Conservation (phyloP, 2,113 vertebrate species). For the Menidia beryllina region DNA sequence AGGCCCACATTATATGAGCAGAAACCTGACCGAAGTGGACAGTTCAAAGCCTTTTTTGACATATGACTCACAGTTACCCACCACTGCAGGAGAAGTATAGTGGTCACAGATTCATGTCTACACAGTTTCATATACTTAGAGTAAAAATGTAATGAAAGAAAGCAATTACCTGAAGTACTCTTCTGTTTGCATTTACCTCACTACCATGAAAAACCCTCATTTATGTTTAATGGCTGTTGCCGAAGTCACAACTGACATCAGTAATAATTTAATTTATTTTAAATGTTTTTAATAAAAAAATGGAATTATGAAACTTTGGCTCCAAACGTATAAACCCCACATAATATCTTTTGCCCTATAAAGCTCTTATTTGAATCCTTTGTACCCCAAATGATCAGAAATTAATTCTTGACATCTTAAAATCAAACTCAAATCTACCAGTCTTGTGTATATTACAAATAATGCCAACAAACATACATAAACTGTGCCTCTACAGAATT, state of each 20-base stretch:
- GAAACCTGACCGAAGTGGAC: conserved; percentile 14
- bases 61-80: conserved; percentile 23
- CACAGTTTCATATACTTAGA: conserved; percentile 13
- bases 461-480: no score
- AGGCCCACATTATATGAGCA: not conserved
- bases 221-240: conserved; percentile 20
- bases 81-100: conserved; percentile 24
- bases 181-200: conserved; percentile 27
- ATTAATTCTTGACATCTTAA: not conserved
- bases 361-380: not conserved
- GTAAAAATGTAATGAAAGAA: conserved; percentile 12
- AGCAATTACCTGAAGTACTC: conserved; percentile 27
- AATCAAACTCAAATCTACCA: not conserved
- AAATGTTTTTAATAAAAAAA: conserved; percentile 5
- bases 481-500: no score
- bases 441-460: not conserved
- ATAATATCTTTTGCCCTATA: no score
- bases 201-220: conserved; percentile 4
- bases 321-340: no score
- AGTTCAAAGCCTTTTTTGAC: conserved; percentile 29
- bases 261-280: conserved; percentile 7
- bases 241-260: conserved; percentile 2
- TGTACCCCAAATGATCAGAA: not conserved
- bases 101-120: conserved; percentile 15
- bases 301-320: not conserved